Percentiles rank a stretch among this genome's conserved stretches.
phyloP scores from a whole-genome alignment of 2,888 invertebrate genomes.

The Melinaea menophilus region DNA sequence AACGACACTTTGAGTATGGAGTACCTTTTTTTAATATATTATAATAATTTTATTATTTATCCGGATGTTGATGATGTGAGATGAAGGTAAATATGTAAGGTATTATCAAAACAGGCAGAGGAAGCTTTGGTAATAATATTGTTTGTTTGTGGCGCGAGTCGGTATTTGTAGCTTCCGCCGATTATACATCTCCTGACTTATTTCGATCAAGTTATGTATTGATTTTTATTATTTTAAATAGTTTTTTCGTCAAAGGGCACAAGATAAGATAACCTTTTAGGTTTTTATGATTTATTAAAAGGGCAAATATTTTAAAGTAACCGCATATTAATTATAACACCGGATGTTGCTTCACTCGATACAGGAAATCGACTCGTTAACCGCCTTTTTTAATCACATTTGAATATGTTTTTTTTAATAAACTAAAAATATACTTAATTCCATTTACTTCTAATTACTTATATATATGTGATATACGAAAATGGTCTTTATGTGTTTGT shows the following conservation, averaged over 20 bases:
- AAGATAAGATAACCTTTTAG: neutral
- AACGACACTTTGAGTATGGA: slow-evolving; percentile 21
- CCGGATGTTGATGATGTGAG: slow-evolving; percentile 18
- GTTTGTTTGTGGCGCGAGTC: slow-evolving; percentile 44
- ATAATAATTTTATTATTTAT: too few species aligned
- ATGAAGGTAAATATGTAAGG: slow-evolving; percentile 27
- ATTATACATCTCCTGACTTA: slow-evolving; percentile 1
- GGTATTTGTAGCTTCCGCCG: slow-evolving; percentile 48
- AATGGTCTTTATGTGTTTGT: slow-evolving; percentile 5
- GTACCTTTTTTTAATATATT: slow-evolving; percentile 1
- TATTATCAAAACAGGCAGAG: slow-evolving; percentile 38
- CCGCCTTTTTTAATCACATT: slow-evolving; percentile 30
- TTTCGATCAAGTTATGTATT: too few species aligned
- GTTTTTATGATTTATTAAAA: slow-evolving; percentile 7
- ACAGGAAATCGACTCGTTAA: slow-evolving; percentile 35
- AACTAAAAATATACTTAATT: neutral
- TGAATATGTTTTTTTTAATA: neutral
- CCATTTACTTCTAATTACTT: neutral
- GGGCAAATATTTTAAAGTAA: slow-evolving; percentile 15
- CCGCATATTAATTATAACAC: slow-evolving; percentile 23
- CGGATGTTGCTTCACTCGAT: slow-evolving; percentile 35
- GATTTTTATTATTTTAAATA: neutral
- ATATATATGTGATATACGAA: neutral
- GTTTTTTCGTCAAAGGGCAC: neutral
- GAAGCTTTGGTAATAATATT: slow-evolving; percentile 40